These are phyloP conservation scores for Stigmatopora argus DNA, from an alignment of 2,113 vertebrate genomes.

Conservation along the genomic window DNA sequence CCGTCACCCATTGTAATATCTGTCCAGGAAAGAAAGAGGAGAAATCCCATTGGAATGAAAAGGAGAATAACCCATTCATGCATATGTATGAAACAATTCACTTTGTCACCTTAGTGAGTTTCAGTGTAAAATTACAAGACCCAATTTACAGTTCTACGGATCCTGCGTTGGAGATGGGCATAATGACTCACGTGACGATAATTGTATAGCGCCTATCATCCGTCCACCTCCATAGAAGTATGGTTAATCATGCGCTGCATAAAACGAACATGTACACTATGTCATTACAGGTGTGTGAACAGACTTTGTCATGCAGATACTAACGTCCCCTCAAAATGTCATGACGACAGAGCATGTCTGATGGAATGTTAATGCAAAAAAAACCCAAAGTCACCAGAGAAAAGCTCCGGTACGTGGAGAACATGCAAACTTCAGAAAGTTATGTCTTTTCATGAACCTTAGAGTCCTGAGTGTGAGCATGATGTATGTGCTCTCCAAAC, in stretches of 20 bases:
- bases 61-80: constrained; percentile 28
- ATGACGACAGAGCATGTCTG: too few relatives aligned
- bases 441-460: too few relatives aligned
- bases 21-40: constrained; percentile 33
- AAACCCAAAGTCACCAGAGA: too few relatives aligned
- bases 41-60: constrained; percentile 29
- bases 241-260: neutral
- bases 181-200: neutral
- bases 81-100: constrained; percentile 42
- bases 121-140: constrained; percentile 10
- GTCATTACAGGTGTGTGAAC: neutral
- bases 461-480: too few relatives aligned
- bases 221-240: neutral
- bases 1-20: constrained; percentile 30
- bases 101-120: constrained; percentile 15
- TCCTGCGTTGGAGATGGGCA: neutral
- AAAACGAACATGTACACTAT: neutral
- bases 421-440: too few relatives aligned
- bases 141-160: constrained; percentile 2
- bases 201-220: neutral
- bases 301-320: too few relatives aligned
- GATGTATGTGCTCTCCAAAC: too few relatives aligned
- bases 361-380: too few relatives aligned
- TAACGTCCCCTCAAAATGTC: too few relatives aligned
- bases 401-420: too few relatives aligned